phyloP scores from a whole-genome alignment of 2,888 invertebrate genomes.

The Teleogryllus oceanicus region DNA sequence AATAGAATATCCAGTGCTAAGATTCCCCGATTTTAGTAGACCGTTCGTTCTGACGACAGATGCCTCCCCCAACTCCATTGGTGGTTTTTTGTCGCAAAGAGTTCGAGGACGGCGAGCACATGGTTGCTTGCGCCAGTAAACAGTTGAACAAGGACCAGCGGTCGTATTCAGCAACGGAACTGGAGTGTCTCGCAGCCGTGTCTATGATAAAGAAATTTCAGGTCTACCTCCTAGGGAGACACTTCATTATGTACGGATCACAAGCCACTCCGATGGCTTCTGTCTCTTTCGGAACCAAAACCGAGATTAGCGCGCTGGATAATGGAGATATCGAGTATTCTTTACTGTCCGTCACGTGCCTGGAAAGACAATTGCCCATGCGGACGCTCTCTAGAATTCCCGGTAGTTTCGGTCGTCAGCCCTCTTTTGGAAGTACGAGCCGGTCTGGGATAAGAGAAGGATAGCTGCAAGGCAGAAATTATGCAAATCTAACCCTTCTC shows the following conservation, averaged over 20 bases:
- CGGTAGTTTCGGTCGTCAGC: not conserved
- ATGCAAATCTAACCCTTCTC: not conserved
- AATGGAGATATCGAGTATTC: not conserved
- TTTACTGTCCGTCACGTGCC: not conserved
- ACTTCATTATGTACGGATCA: not conserved
- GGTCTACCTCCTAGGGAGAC: not conserved
- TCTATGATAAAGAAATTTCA: not conserved
- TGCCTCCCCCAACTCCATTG: not conserved
- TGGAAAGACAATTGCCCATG: not conserved
- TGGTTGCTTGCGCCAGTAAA: not conserved
- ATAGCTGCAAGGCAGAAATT: not conserved
- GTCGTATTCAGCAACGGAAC: not conserved
- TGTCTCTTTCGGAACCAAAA: not conserved
- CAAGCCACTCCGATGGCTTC: not conserved
- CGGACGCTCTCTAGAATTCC: not conserved
- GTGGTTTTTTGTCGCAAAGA: not conserved
- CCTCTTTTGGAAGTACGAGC: not conserved
- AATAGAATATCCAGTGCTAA: not conserved
- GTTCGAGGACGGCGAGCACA: not conserved
- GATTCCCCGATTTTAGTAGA: not conserved
- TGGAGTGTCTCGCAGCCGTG: not conserved
- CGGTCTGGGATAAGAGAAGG: not conserved
- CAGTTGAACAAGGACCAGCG: no score
- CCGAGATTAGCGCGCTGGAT: not conserved
- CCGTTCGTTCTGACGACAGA: not conserved